Conservation (phyloP, 2,888 invertebrate species). For the Amblyjoppa proteus region DNA sequence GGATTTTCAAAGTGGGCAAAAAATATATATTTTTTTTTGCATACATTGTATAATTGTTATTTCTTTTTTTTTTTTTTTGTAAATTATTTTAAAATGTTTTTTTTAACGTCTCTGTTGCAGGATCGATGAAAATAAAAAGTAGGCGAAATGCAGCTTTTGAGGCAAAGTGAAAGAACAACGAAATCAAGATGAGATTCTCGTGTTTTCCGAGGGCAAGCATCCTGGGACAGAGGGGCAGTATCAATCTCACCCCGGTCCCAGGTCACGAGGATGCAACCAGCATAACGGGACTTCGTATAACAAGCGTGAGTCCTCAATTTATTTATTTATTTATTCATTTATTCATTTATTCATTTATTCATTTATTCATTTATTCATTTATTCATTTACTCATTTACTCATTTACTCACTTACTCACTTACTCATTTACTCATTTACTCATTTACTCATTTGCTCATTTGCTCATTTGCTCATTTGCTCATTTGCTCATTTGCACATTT, state of each 20-base stretch:
- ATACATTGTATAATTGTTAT: neutral
- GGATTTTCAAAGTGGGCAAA: too few relatives aligned
- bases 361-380: too few relatives aligned
- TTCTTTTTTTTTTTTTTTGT: neutral
- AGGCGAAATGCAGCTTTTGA: conserved; percentile 44
- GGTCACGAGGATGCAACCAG: conserved; percentile 73
- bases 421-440: too few relatives aligned
- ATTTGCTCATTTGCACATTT: too few relatives aligned
- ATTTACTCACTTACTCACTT: too few relatives aligned
- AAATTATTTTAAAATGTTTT: neutral
- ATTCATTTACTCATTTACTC: too few relatives aligned
- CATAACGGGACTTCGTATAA: conserved; percentile 71
- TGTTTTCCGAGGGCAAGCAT: conserved; percentile 81
- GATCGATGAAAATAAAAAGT: conserved; percentile 8
- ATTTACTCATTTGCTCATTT: too few relatives aligned
- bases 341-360: too few relatives aligned
- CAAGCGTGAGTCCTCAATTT: conserved; percentile 49
- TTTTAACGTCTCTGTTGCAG: conserved; percentile 20
- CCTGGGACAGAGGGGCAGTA: conserved; percentile 81
- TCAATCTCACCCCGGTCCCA: conserved; percentile 79
- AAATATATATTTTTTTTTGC: too few relatives aligned
- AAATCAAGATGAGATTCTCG: conserved; percentile 80
- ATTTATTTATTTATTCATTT: neutral
- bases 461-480: too few relatives aligned
- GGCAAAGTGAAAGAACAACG: conserved; percentile 24